Conservation (phyloP, 1,140 invertebrate species). For the Plectrocnemia conspersa region DNA sequence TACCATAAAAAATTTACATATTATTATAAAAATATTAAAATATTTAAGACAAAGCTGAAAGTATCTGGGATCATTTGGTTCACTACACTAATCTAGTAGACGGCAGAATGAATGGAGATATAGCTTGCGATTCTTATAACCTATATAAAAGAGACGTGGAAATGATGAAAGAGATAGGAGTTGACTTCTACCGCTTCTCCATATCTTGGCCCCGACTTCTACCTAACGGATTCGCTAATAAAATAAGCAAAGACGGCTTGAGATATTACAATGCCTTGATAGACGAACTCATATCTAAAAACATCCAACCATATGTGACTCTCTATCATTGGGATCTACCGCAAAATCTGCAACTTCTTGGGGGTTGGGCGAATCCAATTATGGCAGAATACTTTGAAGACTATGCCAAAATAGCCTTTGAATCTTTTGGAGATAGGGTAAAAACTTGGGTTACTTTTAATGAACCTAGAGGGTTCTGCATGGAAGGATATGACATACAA, state of each 20-base stretch:
- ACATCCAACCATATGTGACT: constrained; percentile 54
- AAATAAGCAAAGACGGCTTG: constrained; percentile 52
- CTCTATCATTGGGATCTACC: constrained; percentile 60
- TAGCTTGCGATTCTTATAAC: constrained; percentile 44
- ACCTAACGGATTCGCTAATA: constrained; percentile 50
- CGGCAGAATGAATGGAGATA: constrained; percentile 47
- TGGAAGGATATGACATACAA: constrained; percentile 44
- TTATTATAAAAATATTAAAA: neutral
- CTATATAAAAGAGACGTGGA: constrained; percentile 44
- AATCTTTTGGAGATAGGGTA: constrained; percentile 42
- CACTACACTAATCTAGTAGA: constrained; percentile 43
- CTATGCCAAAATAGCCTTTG: constrained; percentile 40
- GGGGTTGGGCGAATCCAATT: constrained; percentile 57
- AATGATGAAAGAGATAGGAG: constrained; percentile 44
- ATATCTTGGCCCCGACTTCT: constrained; percentile 58
- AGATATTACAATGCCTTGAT: constrained; percentile 60
- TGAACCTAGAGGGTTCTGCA: constrained; percentile 43
- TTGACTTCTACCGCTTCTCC: constrained; percentile 56
- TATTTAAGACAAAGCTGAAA: constrained; percentile 46
- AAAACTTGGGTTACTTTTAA: constrained; percentile 45
- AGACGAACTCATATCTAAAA: constrained; percentile 51
- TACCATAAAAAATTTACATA: neutral
- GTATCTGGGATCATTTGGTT: constrained; percentile 48
- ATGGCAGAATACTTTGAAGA: constrained; percentile 53
- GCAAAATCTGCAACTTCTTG: constrained; percentile 53